Percentiles rank a stretch among this genome's conserved stretches.
Conservation (phyloP, 2,797 vertebrate genomes). For the Bradypus variegatus region DNA sequence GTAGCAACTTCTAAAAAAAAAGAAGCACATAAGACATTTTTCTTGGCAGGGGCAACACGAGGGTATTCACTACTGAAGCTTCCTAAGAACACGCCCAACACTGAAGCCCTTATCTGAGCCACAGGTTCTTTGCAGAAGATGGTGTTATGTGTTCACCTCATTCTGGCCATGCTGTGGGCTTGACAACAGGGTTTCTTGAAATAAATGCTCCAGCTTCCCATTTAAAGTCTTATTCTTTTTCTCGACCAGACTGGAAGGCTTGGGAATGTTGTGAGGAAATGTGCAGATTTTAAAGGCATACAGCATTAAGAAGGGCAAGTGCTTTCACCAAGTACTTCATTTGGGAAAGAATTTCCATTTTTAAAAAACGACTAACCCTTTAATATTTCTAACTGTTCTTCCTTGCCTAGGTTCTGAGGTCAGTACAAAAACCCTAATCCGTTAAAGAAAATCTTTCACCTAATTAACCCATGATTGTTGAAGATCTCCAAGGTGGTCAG, state of each 20-base stretch:
- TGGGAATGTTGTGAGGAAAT: neutral
- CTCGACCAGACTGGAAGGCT: neutral
- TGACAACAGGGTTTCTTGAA: neutral
- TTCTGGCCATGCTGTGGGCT: neutral
- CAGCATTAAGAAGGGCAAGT: neutral
- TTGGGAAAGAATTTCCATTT: neutral
- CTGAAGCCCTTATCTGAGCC: accelerated
- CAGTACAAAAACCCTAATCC: neutral
- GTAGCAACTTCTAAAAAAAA: neutral
- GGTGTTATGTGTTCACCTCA: neutral
- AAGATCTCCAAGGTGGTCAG: neutral
- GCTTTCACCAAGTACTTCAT: neutral
- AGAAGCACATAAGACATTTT: neutral
- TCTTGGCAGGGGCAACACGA: accelerated
- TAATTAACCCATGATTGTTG: too few species aligned
- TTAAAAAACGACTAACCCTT: neutral
- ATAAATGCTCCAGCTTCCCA: neutral
- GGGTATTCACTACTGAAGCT: neutral
- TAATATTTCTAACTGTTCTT: neutral
- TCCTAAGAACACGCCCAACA: neutral
- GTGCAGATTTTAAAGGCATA: neutral
- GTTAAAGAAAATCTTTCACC: neutral
- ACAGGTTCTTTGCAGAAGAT: neutral
- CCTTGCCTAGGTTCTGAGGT: neutral
- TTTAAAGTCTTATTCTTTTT: neutral